Percentiles rank a stretch among this genome's conserved stretches.
These are phyloP conservation scores for Amazona vittata DNA, from an alignment of 2,113 vertebrate genomes.

Conservation along the genomic window DNA sequence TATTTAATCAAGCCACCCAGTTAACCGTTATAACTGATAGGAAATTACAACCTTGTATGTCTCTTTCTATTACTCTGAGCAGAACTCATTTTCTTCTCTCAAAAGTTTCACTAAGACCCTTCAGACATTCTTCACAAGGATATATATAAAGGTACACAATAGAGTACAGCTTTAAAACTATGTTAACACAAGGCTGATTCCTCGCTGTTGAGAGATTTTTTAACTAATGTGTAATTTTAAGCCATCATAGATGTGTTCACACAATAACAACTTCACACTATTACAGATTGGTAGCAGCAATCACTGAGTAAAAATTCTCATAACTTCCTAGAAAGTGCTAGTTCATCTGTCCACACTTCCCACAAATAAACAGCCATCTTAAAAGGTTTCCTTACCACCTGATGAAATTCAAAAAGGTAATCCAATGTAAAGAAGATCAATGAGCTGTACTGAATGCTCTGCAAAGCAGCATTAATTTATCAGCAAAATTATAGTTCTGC, in stretches of 20 bases:
- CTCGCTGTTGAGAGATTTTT: background rate
- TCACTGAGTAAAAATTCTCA: background rate
- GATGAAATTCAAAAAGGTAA: background rate
- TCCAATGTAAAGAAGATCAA: background rate
- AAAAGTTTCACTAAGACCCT: background rate
- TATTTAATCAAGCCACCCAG: slow-evolving; percentile 28
- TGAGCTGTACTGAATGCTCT: background rate
- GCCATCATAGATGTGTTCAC: background rate
- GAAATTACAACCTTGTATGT: background rate
- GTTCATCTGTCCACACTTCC: background rate
- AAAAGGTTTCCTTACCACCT: background rate
- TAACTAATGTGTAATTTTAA: background rate
- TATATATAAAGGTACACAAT: background rate
- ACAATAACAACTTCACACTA: background rate
- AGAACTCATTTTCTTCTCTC: background rate
- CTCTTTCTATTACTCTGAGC: background rate
- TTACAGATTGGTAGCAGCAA: background rate
- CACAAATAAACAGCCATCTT: background rate
- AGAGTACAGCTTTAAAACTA: background rate
- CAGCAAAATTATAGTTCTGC: background rate
- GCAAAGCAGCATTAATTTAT: background rate
- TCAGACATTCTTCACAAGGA: background rate
- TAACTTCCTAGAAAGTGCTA: background rate
- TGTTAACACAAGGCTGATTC: background rate
- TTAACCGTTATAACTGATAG: background rate